A percentile compares a stretch with the other conserved stretches of the same genome.
Evolutionary conservation across 1,140 invertebrate species (phyloP).

Genomic region (Calliphora vicina): DNA sequence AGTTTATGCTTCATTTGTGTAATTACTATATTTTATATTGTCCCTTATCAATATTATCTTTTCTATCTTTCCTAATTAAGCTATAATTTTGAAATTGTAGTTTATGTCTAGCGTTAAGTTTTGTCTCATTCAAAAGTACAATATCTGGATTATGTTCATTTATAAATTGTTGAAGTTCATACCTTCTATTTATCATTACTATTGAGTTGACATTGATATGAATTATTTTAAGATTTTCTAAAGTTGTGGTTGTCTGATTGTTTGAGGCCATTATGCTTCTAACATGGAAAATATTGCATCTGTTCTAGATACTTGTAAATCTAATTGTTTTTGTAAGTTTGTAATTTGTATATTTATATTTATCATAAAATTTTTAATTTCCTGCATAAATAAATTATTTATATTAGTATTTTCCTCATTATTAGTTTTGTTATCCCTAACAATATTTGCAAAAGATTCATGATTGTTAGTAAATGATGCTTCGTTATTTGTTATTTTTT

Average conservation of each 20-base stretch:
- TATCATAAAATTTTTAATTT: constrained; percentile 10
- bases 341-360: background rate
- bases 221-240: background rate
- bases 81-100: background rate
- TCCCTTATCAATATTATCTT: background rate
- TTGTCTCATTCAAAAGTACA: constrained; percentile 2
- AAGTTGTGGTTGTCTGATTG: background rate
- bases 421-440: background rate
- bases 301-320: background rate
- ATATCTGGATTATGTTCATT: background rate
- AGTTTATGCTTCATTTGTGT: background rate
- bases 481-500: background rate
- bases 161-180: background rate
- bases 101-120: background rate
- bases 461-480: background rate
- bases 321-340: background rate
- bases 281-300: background rate
- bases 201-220: background rate
- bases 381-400: background rate
- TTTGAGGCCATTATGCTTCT: background rate
- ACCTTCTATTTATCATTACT: background rate
- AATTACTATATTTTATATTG: constrained; percentile 15
- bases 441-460: background rate
- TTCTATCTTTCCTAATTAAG: background rate
- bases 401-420: background rate